A percentile compares a stretch with the other conserved stretches of the same genome.
Evolutionary conservation across 2,888 invertebrate species (phyloP).

Genomic region (Spodoptera exigua): DNA sequence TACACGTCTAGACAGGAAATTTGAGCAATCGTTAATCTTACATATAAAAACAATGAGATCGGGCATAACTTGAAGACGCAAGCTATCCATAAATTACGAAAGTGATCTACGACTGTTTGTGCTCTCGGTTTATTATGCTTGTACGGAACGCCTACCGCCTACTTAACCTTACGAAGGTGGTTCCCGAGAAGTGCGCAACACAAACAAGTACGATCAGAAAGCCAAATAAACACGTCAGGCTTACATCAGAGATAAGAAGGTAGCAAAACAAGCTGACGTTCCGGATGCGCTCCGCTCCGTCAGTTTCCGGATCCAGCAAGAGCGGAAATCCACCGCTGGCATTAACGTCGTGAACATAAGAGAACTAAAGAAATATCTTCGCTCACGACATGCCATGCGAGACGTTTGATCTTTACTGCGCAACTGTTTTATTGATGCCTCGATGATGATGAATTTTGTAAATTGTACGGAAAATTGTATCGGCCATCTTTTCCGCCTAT

Average conservation of each 20-base stretch:
- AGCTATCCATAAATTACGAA: conserved; percentile 25
- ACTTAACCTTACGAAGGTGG: conserved; percentile 18
- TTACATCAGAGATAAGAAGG: conserved; percentile 69
- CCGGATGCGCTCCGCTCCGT: conserved; percentile 74
- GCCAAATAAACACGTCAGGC: conserved; percentile 68
- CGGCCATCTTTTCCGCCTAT: conserved; percentile 6
- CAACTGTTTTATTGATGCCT: conserved; percentile 60
- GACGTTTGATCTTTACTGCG: conserved; percentile 54
- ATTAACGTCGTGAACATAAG: conserved; percentile 71
- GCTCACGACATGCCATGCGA: conserved; percentile 61
- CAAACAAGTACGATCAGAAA: conserved; percentile 63
- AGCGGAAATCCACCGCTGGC: conserved; percentile 70
- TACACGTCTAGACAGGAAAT: conserved; percentile 46
- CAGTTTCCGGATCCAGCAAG: conserved; percentile 70
- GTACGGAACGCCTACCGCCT: conserved; percentile 22
- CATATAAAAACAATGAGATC: conserved; percentile 23
- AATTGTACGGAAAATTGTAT: conserved; percentile 46
- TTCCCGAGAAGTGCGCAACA: conserved; percentile 39
- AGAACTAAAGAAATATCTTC: conserved; percentile 62
- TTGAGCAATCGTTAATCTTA: conserved; percentile 20
- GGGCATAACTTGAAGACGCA: conserved; percentile 25
- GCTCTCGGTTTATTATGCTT: conserved; percentile 4
- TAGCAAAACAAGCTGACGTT: conserved; percentile 77
- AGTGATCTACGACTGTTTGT: conserved; percentile 30
- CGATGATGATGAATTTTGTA: conserved; percentile 50